Conservation (phyloP, 64 coral and sea anemone species). For the Platygyra sinensis region DNA sequence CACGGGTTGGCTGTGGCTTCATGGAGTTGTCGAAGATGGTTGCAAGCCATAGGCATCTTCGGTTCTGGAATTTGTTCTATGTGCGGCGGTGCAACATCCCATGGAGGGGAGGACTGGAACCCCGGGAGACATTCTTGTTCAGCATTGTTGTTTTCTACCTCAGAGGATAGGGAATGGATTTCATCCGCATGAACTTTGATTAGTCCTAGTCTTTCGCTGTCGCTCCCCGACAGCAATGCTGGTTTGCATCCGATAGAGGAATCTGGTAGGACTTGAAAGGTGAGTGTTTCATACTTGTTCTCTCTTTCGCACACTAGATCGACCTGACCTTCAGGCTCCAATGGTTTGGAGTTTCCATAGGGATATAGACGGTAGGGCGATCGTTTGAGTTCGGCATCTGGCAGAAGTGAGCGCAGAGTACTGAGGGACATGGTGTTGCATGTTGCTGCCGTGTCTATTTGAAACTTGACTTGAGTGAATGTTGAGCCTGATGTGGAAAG, state of each 20-base stretch:
- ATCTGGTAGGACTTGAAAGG: conserved; percentile 54
- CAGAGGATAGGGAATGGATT: conserved; percentile 28
- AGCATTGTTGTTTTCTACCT: neutral
- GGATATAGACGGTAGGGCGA: conserved; percentile 55
- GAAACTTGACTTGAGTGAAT: conserved; percentile 51
- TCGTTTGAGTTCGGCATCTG: conserved; percentile 18
- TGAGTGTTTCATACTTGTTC: too few species aligned
- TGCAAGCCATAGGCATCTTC: neutral
- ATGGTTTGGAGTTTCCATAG: conserved; percentile 67
- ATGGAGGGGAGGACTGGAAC: neutral
- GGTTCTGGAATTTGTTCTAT: neutral
- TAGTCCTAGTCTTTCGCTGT: conserved; percentile 54
- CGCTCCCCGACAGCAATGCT: conserved; percentile 49
- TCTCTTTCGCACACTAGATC: too few species aligned
- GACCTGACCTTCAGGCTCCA: conserved; percentile 41
- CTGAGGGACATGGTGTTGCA: conserved; percentile 40
- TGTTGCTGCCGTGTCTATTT: conserved; percentile 69
- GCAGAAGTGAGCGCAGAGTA: conserved; percentile 26
- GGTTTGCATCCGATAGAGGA: conserved; percentile 56
- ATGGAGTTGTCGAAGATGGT: conserved; percentile 51
- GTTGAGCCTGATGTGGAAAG: conserved; percentile 29
- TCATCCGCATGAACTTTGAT: conserved; percentile 71
- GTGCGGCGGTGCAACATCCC: neutral
- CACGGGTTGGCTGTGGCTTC: conserved; percentile 26
- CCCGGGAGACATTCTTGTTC: neutral